A percentile compares a stretch with the other conserved stretches of the same genome.
These are phyloP conservation scores for Formica selysi DNA, from an alignment of 1,140 invertebrate species.

Conservation along the genomic window DNA sequence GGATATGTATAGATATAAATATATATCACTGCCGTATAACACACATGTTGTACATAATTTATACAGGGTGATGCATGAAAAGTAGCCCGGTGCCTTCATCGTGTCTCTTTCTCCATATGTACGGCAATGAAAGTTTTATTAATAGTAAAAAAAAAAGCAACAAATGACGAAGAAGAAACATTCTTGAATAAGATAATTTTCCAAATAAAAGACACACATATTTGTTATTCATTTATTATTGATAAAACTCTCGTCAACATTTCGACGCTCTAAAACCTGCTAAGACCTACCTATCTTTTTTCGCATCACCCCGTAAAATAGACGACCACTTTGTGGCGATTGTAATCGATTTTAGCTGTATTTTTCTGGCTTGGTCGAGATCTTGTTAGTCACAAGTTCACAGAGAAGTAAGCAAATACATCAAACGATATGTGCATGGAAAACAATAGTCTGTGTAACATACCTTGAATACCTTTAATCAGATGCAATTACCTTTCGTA, in stretches of 20 bases:
- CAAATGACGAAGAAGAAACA: no score
- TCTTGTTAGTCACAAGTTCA: constrained; percentile 1
- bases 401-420: constrained; percentile 39
- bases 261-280: not conserved
- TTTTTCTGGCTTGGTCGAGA: constrained; percentile 46
- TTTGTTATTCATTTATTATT: not conserved
- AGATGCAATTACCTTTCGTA: not conserved
- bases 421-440: constrained; percentile 30
- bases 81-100: not conserved
- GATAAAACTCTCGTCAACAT: not conserved
- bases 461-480: not conserved
- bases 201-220: no score
- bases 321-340: not conserved
- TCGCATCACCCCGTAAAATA: not conserved
- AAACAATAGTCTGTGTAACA: constrained; percentile 1
- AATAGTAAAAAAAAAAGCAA: not conserved
- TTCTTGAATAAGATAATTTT: constrained; percentile 5
- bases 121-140: constrained; percentile 7
- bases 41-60: constrained; percentile 38
- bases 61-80: not conserved
- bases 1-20: constrained; percentile 29
- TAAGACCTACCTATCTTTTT: not conserved
- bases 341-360: constrained; percentile 48
- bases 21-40: constrained; percentile 42
- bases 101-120: no score